phyloP scores from a whole-genome alignment of 2,797 vertebrate species.

The Liasis olivaceus region DNA sequence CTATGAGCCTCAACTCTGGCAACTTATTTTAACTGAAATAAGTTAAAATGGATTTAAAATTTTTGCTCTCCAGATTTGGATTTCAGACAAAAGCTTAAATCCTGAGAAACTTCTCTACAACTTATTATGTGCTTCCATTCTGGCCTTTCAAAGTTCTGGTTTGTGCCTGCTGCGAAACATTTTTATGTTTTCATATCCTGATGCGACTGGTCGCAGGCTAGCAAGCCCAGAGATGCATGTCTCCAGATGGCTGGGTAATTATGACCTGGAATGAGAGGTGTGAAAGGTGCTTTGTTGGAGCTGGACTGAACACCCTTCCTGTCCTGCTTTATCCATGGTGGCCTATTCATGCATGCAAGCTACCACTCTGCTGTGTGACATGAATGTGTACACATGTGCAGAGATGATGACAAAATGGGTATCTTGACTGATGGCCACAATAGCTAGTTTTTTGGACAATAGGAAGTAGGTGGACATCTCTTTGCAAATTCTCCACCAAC shows the following conservation, averaged over 20 bases:
- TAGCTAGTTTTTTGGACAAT: too few species aligned
- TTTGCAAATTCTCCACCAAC: not conserved
- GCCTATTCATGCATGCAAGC: not conserved
- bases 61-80: not conserved
- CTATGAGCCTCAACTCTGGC: not conserved
- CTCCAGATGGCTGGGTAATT: not conserved
- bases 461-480: not conserved
- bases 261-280: not conserved
- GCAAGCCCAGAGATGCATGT: not conserved
- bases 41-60: not conserved
- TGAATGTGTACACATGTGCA: not conserved
- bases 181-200: not conserved
- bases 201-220: not conserved
- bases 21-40: not conserved
- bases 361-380: not conserved
- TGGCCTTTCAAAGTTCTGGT: not conserved
- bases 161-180: not conserved
- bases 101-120: not conserved
- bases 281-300: not conserved
- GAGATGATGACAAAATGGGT: not conserved
- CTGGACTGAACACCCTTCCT: not conserved
- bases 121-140: not conserved
- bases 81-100: not conserved
- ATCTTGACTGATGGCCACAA: not conserved
- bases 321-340: not conserved